Evolutionary conservation across 2,113 vertebrate genomes (phyloP), one percentile per base, ranked within the genome.

Genomic region (Solea solea): DNA sequence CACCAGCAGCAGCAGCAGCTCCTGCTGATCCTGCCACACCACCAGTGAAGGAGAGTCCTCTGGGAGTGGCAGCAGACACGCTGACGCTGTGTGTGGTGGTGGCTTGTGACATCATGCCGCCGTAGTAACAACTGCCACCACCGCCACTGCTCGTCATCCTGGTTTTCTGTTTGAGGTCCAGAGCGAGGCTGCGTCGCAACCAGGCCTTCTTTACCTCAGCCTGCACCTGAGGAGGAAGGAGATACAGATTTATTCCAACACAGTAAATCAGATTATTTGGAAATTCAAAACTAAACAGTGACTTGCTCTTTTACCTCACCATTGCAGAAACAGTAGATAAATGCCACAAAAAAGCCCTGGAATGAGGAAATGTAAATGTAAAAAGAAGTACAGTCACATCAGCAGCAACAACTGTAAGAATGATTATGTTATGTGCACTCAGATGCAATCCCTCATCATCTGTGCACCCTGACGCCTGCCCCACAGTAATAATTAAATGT

Each of bases 291-390:
- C 2, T 7, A 3, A 25, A 51, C 9, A 25, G 25, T 52, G 56
- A 42, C 14, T 14, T 48, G 27, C 5, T 50, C 45, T 15, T 8
- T 86, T 86, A 95, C 94, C 94, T 95, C 95, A 9, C 95, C 94
- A 41, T 95, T 95, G 89, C 93, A 95, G 92, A 95, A 95, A 83
- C 95, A 95, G 88, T 95, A 95, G 88, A 95, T 95, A 64, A 93
- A 94, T 0, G 95, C 94, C 70, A 95, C 94, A 83, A 95, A 94
- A 78, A 95, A 95, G 0, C 95, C 95, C 95, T 95, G 68, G 28
- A 67, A 80, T 57, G 10, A 71, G 11, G 34, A 72, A 69, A n/a
- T 25, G 7, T 6, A 72, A 1, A 48, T 58, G 13, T 69, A 39
- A 6, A 66, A 50, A n/a, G 55, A 0, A 49, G 13, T 8, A 34